Evolutionary conservation across 2,797 vertebrate species (phyloP), one percentile per base, ranked within the genome.

Genomic region (Melanotaenia parkinsoni): DNA sequence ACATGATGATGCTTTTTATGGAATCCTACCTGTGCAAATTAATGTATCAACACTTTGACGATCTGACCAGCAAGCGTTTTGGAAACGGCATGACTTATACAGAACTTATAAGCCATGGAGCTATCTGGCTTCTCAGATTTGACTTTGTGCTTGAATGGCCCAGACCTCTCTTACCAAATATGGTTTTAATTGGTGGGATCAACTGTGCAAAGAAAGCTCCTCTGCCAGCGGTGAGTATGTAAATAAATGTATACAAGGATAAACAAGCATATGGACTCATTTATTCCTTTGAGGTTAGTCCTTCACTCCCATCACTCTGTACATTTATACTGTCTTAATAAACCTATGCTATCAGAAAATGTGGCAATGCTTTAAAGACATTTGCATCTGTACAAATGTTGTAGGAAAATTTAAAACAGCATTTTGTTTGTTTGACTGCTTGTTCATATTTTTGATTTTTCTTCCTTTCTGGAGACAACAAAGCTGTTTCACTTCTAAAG

Each of bases 151-250:
- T 96, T 66, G 94, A 96, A 32, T 92, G 75, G 76, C 92, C 93
- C 11, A 94, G 69, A 77, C 96, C 95, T 1, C 2, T 95, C 33
- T 92, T 97, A 95, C 96, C 96, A 47, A 96, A 95, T 40, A 94
- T 95, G 94, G 82, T 95, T 75, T 84, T 92, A 1, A 93, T 96
- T 5, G 95, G 96, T 40, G 95, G 96, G 2, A 92, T 97, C 71
- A 97, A 95, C 70, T 97, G 96, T 91, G 93, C 6, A 60, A 74
- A 90, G 88, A 89, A 63, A 69, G 85, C 90, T 30, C 83, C 83
- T 0, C 86, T 98, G 0, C 51, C 91, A 71, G 88, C 86, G 61
- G 96, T 98, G 90, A 93, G 96, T 95, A 63, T 63, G 30, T 30
- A 7, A 28, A 43, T 43, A 43, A 16, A 57, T 72, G 45, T 26